Conservation (phyloP, 2,113 vertebrate species). For the Trematocara macrostoma region DNA sequence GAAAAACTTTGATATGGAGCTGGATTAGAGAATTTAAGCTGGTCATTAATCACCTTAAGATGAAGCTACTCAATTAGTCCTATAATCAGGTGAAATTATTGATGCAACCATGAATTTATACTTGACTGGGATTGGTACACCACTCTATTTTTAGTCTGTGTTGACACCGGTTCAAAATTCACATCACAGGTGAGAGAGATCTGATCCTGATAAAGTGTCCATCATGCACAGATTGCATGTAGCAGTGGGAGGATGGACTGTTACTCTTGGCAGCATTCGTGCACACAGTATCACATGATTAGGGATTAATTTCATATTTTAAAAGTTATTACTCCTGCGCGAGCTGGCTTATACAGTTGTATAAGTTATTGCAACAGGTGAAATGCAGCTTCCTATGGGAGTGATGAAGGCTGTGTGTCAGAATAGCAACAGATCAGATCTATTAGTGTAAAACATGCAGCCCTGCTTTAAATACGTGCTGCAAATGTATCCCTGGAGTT, state of each 20-base stretch:
- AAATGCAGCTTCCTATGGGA: not conserved
- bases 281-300: not conserved
- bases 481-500: slow-evolving; percentile 1
- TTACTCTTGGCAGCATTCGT: not conserved
- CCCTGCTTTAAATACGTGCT: slow-evolving; percentile 42
- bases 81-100: not conserved
- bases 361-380: slow-evolving; percentile 13
- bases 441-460: slow-evolving; percentile 33
- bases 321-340: not conserved
- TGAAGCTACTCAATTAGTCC: not conserved
- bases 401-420: not conserved
- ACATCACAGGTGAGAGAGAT: not conserved
- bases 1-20: not conserved
- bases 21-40: not conserved
- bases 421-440: slow-evolving; percentile 8
- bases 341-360: not conserved
- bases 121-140: not conserved
- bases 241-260: not conserved
- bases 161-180: not conserved
- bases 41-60: not conserved
- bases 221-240: not conserved
- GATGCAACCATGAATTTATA: not conserved
- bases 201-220: not conserved
- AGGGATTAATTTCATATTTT: not conserved
- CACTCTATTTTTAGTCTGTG: not conserved